Conservation (phyloP, 2,888 invertebrate genomes). For the Euplagia quadripunctaria region DNA sequence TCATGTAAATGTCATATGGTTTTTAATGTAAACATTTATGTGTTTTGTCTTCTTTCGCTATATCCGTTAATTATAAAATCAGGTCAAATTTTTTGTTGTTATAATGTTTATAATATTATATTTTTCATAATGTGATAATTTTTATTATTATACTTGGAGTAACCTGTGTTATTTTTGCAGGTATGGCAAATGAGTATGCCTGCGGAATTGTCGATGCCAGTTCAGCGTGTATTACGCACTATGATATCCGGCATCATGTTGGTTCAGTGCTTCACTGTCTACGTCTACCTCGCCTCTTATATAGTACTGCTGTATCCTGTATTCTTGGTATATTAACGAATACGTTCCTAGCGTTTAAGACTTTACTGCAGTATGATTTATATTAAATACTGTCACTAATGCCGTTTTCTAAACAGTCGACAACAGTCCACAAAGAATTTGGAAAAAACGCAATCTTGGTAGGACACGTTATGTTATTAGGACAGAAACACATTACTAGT, state of each 20-base stretch:
- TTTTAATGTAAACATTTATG: too few relatives aligned
- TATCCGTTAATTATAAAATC: too few relatives aligned
- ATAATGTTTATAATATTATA: not conserved
- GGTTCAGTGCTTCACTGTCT: constrained; percentile 85
- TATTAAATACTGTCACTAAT: too few relatives aligned
- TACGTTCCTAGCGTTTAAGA: not conserved
- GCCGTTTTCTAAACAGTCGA: too few relatives aligned
- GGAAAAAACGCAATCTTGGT: too few relatives aligned
- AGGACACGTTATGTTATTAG: too few relatives aligned
- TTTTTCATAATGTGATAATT: not conserved
- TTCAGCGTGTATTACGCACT: constrained; percentile 82
- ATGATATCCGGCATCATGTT: constrained; percentile 84
- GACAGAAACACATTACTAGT: too few relatives aligned
- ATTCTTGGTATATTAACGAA: constrained; percentile 73
- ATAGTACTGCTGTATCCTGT: constrained; percentile 87
- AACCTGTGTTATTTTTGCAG: constrained; percentile 47
- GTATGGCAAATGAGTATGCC: constrained; percentile 86
- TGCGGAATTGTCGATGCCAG: constrained; percentile 69
- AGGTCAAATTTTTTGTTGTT: too few relatives aligned
- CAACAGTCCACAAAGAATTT: too few relatives aligned
- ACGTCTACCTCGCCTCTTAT: constrained; percentile 86
- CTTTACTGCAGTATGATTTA: too few relatives aligned
- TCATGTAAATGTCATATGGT: too few relatives aligned
- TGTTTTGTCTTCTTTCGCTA: too few relatives aligned
- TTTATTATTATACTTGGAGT: not conserved